These are phyloP conservation scores for Octomys mimax DNA, from an alignment of 2,797 vertebrate genomes.

Conservation along the genomic window DNA sequence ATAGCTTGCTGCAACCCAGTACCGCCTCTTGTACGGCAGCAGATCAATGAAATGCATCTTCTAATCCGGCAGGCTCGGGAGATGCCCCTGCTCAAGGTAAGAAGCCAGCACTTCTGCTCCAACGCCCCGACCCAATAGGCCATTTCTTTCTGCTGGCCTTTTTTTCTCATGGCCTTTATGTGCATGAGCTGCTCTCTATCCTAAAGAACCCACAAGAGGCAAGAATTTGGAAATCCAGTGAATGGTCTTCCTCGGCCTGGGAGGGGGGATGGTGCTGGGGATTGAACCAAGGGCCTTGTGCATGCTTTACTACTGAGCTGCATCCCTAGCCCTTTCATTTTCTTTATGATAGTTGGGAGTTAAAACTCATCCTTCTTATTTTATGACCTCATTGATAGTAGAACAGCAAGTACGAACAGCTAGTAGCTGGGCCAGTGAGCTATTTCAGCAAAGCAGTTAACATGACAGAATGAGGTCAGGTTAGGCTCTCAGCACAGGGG, in stretches of 20 bases:
- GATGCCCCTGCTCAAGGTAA: slow-evolving; percentile 97
- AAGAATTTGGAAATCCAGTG: not conserved
- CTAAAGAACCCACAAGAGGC: not conserved
- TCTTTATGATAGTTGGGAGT: not conserved
- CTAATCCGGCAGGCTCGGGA: slow-evolving; percentile 95
- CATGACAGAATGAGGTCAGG: not conserved
- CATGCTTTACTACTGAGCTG: not conserved
- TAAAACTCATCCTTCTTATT: not conserved
- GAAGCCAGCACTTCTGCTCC: not conserved
- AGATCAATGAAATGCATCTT: slow-evolving; percentile 96
- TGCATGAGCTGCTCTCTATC: not conserved
- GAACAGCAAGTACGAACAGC: not conserved
- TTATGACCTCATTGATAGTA: not conserved
- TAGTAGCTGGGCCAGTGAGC: not conserved
- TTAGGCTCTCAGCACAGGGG: not conserved
- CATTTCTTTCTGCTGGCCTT: not conserved
- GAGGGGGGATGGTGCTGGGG: not conserved
- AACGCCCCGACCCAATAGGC: not conserved
- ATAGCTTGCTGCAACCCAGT: slow-evolving; percentile 97
- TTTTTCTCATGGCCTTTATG: not conserved
- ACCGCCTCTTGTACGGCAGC: slow-evolving; percentile 96
- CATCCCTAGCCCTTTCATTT: not conserved
- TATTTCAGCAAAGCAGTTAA: not conserved
- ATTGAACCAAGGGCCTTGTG: not conserved
- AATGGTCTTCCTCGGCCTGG: not conserved